Percentiles rank a stretch among this genome's conserved stretches.
These are phyloP conservation scores for Drosophila busckii DNA, from an alignment of 1,140 invertebrate genomes.

Conservation along the genomic window DNA sequence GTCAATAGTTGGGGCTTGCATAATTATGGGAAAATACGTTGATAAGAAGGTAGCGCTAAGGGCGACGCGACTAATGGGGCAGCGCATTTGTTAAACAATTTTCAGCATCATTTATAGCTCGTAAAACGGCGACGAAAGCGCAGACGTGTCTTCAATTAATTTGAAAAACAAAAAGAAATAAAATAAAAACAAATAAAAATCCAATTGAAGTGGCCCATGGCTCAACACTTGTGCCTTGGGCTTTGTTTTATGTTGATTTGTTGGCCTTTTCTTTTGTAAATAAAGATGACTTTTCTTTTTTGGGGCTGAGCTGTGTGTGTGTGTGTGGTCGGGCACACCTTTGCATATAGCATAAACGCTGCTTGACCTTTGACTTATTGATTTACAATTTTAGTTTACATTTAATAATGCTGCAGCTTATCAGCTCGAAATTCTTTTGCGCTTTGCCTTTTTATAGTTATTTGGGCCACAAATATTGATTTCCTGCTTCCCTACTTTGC, in stretches of 20 bases:
- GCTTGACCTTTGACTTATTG: conserved; percentile 17
- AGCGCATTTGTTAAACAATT: conserved; percentile 31
- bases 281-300: conserved; percentile 26
- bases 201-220: conserved; percentile 5
- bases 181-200: conserved; percentile 21
- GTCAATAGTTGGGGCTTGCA: conserved; percentile 17
- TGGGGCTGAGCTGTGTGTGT: too few relatives aligned
- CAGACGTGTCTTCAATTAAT: conserved; percentile 53
- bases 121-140: conserved; percentile 29
- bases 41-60: conserved; percentile 42
- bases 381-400: neutral
- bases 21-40: conserved; percentile 68
- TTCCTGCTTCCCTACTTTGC: conserved; percentile 22
- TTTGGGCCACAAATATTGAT: conserved; percentile 69
- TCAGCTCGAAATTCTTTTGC: conserved; percentile 10
- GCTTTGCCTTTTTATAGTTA: conserved; percentile 32
- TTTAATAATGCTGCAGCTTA: neutral
- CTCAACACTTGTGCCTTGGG: neutral
- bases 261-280: too few relatives aligned
- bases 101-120: conserved; percentile 46
- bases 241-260: too few relatives aligned
- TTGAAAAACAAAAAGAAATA: conserved; percentile 36
- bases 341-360: too few relatives aligned
- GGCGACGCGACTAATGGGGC: conserved; percentile 26
- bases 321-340: too few relatives aligned